Base-by-base conservation (phyloP, 2,113 vertebrate species). In the Pogona vitticeps region DNA sequence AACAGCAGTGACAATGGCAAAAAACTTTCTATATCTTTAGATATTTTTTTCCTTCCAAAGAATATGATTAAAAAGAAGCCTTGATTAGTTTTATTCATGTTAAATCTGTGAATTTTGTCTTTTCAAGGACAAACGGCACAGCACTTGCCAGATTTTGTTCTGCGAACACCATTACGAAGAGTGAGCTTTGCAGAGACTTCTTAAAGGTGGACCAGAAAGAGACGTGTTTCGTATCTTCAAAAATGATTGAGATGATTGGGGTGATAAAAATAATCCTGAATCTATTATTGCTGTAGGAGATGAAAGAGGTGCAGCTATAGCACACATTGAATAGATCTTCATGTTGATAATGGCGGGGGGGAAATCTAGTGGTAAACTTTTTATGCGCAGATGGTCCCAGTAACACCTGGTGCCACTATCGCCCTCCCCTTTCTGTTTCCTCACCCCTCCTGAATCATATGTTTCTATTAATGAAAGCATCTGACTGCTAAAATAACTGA, bases 391-490 rank as follows among this genome's bases (percentile, higher is more conserved):
- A 93, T 82, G 89, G 91, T 83, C 82, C 81, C 78, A 67, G 82
- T 73, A 89, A 90, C 89, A 94, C 91, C 88, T 93, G 86, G 82
- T 76, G 85, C 4, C 83, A 59, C 33, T 7, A 42, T 59, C 88
- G 59, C 8, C 2, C 52, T 88, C 86, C 65, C 42, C 28, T 20
- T 21, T 13, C 12, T 6, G 2, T 36, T 5, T 13, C 26, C 14
- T 18, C 15, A 17, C 38, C 28, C n/a, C 79, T 77, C 36, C 88
- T 89, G 91, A 93, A 91, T 93, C 85, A 56, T 85, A 88, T 31
- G 79, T 92, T 92, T 76, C 78, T 31, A 80, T 92, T 89, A 94
- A 93, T 85, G 83, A 92, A 94, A 91, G 31, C 87, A 73, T 87
- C 88, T 83, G 84, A 90, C 85, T 68, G 70, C 76, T 90, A 85